Percentiles rank a stretch among this genome's conserved stretches.
Evolutionary conservation across 1,140 invertebrate species (phyloP).

Genomic region (Saccostrea cuccullata): DNA sequence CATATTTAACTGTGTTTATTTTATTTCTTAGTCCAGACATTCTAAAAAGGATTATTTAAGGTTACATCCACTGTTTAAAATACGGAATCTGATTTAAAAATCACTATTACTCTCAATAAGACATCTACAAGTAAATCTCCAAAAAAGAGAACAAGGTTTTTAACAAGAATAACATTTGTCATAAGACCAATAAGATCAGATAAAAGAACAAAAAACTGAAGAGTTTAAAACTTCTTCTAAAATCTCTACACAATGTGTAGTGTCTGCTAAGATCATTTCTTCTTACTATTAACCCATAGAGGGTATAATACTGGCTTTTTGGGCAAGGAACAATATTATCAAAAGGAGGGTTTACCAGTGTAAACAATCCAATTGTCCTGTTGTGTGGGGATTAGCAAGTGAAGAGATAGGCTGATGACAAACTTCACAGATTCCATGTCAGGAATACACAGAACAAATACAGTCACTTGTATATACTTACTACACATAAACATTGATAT

Average conservation of each 20-base stretch:
- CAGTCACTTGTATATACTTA: no score
- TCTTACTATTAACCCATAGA: neutral
- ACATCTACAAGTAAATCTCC: no score
- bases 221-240: conserved; percentile 8
- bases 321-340: neutral
- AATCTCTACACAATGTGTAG: neutral
- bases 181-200: neutral
- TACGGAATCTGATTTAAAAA: no score
- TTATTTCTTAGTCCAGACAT: no score
- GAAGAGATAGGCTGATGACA: neutral
- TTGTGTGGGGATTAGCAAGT: neutral
- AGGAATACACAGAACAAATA: neutral
- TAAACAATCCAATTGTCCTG: neutral
- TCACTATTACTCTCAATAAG: no score
- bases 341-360: neutral
- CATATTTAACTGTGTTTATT: no score
- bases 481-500: no score
- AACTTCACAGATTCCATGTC: neutral
- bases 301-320: neutral
- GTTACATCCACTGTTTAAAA: no score
- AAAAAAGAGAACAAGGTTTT: neutral
- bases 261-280: neutral
- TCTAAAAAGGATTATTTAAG: no score
- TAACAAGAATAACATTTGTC: neutral
- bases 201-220: neutral